Conservation (phyloP, 2,113 vertebrate genomes). For the Psilopsiagon aymara region DNA sequence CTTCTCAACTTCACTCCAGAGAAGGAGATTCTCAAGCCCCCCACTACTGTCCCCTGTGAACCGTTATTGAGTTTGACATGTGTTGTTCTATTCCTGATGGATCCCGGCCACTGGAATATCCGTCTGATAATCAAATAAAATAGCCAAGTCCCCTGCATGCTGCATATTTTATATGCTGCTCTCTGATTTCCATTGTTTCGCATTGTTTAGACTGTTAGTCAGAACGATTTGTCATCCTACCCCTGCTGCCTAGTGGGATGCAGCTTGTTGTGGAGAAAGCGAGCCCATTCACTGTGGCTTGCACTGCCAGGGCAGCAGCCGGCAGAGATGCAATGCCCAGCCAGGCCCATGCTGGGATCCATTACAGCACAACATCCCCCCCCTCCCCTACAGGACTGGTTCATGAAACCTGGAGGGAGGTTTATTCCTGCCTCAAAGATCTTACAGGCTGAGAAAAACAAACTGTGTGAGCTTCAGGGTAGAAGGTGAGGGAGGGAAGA, state of each 20-base stretch:
- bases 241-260: slow-evolving; percentile 43
- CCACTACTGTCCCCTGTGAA: fast-evolving
- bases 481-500: background rate
- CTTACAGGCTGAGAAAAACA: background rate
- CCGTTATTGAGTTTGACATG: slow-evolving; percentile 36
- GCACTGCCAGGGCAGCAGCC: background rate
- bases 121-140: slow-evolving; percentile 55
- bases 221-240: slow-evolving; percentile 60
- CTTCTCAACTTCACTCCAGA: background rate
- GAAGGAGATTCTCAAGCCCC: background rate
- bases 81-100: slow-evolving; percentile 43
- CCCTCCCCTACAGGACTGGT: fast-evolving
- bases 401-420: background rate
- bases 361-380: background rate
- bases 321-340: background rate
- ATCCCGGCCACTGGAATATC: slow-evolving; percentile 56
- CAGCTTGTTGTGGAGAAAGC: background rate
- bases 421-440: background rate
- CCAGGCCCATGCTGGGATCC: background rate
- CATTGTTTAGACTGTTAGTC: slow-evolving; percentile 60
- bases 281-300: fast-evolving
- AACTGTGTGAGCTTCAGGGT: fast-evolving
- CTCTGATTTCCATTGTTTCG: slow-evolving; percentile 54
- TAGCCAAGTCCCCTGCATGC: background rate
- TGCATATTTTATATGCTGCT: slow-evolving; percentile 30